Base-by-base conservation (phyloP, 2,888 invertebrate genomes). In the Ochropleura leucogaster region DNA sequence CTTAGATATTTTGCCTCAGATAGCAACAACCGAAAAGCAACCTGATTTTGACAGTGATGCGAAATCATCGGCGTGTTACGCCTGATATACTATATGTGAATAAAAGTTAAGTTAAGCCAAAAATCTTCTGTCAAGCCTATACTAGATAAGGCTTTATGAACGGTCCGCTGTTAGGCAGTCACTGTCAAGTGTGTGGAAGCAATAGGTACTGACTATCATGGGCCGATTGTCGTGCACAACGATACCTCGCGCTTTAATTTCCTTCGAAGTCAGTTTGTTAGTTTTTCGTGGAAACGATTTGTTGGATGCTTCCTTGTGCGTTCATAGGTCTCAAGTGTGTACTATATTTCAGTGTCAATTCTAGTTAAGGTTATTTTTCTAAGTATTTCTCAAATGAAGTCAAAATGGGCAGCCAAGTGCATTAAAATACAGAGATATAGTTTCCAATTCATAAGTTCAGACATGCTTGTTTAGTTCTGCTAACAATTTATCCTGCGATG, bases 401-500 rank as follows among this genome's bases (percentile, higher is more conserved):
- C 40, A 44, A 49, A 64, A 42, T 55, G 53, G 62, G 42, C n/a
- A 55, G 49, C 20, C 49, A 51, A 40, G 10, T 49, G 30, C 49
- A 76, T 10, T 30, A 9, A 51, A 46, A 4, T 68, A 60, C 12
- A 47, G 42, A 62, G 10, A 57, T 55, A 40, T 40, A 12, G 55
- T 7, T 49, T n/a, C 40, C 14, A 67, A 49, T n/a, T 63, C 5
- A 42, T 3, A 47, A 47, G 6, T 68, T 79, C 57, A 81, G 57
- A 59, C 53, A 18, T 69, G 53, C 49, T 60, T 71, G 30, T 72
- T 65, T 6, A 73, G 14, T 62, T 64, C 49, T 46, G 68, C 60
- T 49, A 77, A 57, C 47, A 81, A 63, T 64, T 81, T 72, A 16
- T 73, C 73, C 51, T 82, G 69, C 1, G 77, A 73, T 3, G 59